Base-by-base conservation (phyloP, 2,888 invertebrate species). In the Clanis bilineata region DNA sequence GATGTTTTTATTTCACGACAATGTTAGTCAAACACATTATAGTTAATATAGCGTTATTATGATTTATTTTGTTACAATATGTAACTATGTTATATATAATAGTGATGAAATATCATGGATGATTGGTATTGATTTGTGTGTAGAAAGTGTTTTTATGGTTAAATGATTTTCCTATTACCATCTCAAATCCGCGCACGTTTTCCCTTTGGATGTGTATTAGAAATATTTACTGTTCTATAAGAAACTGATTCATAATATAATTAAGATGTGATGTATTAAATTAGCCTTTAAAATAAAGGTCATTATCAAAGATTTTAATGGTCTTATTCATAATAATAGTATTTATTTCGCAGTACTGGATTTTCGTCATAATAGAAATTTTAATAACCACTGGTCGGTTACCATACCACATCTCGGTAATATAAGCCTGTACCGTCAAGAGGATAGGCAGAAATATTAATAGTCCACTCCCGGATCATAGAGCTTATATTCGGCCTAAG, bases 251-350 rank as follows among this genome's bases (percentile, higher is more conserved):
- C 12, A 38, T 41, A 41, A 41, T 41, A 41, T 15, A 41, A 51
- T 51, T 51, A 51, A 51, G 51, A 51, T 10, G 32, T 41, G 15
- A 54, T 58, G 59, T 59, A 60, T 59, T 60, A 59, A 62, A 15
- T 56, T 43, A 51, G 28, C 41, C 51, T 44, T 12, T 60, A 57
- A 57, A 62, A 59, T 64, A 62, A 59, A 64, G 43, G 38, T 62
- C 56, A 55, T 56, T 44, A 54, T 45, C 23, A 23, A 10, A 15
- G 6, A 12, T 15, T 6, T 25, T 47, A 55, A 61, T 57, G 32
- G 67, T 62, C n/a, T n/a, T n/a, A n/a, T n/a, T n/a, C n/a, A n/a
- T n/a, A n/a, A n/a, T n/a, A n/a, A n/a, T n/a, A n/a, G n/a, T n/a
- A n/a, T n/a, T n/a, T n/a, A n/a, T n/a, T n/a, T n/a, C n/a, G n/a